A percentile compares a stretch with the other conserved stretches of the same genome.
Conservation (phyloP, 2,113 vertebrate genomes). For the Eublepharis macularius region DNA sequence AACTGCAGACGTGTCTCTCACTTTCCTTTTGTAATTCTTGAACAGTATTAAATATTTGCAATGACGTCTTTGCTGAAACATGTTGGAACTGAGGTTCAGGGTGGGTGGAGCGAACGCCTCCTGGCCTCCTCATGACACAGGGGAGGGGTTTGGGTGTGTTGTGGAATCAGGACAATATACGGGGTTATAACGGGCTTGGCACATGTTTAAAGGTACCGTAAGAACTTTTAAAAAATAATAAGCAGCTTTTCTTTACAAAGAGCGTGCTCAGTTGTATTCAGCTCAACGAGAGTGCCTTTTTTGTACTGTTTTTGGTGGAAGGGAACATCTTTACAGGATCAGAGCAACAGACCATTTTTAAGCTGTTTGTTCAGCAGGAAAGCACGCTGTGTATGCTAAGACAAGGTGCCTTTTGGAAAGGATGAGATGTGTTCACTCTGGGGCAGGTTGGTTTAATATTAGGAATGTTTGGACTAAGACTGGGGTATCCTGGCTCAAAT, state of each 20-base stretch:
- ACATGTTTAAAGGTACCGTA: background rate
- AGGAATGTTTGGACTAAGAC: no score
- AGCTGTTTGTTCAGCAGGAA: background rate
- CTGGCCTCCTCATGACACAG: background rate
- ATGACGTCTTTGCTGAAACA: background rate
- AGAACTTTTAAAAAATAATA: background rate
- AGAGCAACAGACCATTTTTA: no score
- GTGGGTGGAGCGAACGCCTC: background rate
- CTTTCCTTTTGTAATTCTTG: background rate
- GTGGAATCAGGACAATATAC: background rate
- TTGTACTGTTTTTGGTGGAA: no score
- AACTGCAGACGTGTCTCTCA: background rate
- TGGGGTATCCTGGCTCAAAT: no score
- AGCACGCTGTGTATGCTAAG: background rate
- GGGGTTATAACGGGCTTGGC: no score
- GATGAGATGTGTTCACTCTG: no score
- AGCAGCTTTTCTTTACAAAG: background rate
- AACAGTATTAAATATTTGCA: slow-evolving; percentile 18
- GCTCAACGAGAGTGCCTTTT: no score
- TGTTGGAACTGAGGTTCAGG: no score
- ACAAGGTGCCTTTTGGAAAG: no score
- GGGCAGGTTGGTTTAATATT: no score
- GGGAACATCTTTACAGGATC: no score
- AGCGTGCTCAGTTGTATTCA: no score
- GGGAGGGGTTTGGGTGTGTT: background rate